Evolutionary conservation across 92 coral and sea anemone genomes (phyloP).

Genomic region (Phenganax marumi): DNA sequence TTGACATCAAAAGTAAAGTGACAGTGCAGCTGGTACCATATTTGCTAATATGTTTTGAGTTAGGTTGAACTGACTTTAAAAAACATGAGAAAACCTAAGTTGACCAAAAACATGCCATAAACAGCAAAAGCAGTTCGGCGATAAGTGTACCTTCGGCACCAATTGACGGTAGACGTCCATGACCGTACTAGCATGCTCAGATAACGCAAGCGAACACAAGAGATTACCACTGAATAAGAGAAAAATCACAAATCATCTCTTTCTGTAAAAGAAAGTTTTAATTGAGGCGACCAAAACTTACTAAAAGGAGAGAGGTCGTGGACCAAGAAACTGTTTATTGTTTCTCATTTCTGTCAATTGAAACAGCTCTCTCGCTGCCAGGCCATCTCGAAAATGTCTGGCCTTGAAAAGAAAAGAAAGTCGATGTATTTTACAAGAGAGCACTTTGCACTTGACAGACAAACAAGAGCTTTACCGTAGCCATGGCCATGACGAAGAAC

Average conservation of each 20-base stretch:
- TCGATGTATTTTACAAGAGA: background rate
- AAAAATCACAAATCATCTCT: background rate
- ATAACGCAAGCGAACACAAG: slow-evolving; percentile 35
- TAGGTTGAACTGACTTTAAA: no score
- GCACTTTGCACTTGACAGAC: background rate
- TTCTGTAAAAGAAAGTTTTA: background rate
- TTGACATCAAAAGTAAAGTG: background rate
- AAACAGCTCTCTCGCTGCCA: slow-evolving; percentile 62
- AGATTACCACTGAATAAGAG: slow-evolving; percentile 24
- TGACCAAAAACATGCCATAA: no score
- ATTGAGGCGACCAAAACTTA: slow-evolving; percentile 37
- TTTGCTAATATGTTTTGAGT: no score
- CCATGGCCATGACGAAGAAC: slow-evolving; percentile 73
- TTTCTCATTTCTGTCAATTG: slow-evolving; percentile 56
- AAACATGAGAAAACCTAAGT: no score
- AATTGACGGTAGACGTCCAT: slow-evolving; percentile 33
- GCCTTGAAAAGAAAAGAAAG: slow-evolving; percentile 47
- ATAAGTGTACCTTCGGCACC: slow-evolving; percentile 28
- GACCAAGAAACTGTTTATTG: slow-evolving; percentile 57
- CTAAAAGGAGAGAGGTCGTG: slow-evolving; percentile 66
- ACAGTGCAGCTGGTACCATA: no score
- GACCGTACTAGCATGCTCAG: slow-evolving; percentile 34
- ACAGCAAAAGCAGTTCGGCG: background rate
- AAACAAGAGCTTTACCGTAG: slow-evolving; percentile 54
- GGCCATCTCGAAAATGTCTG: slow-evolving; percentile 59